Conservation (phyloP, 2,797 vertebrate genomes). For the Agapornis canus region DNA sequence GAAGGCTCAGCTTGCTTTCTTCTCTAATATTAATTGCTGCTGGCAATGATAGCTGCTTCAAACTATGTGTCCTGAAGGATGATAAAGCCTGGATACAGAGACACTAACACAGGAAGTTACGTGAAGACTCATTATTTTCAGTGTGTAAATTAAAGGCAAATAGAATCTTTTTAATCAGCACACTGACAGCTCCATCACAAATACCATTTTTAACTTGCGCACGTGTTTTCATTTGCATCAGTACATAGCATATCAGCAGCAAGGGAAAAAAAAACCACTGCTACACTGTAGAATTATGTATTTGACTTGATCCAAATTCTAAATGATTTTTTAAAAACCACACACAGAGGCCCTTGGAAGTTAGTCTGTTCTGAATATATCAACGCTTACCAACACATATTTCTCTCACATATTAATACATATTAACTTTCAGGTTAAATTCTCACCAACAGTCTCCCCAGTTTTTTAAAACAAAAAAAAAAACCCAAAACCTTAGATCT, state of each 20-base stretch:
- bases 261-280: not conserved
- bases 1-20: not conserved
- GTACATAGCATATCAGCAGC: not conserved
- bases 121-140: not conserved
- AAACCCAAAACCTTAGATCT: not conserved
- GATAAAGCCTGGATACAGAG: not conserved
- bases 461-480: not conserved
- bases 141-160: not conserved
- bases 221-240: accelerated
- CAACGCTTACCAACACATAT: not conserved
- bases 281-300: not conserved
- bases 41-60: not conserved
- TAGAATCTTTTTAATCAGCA: not conserved
- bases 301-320: not conserved
- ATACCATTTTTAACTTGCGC: not conserved
- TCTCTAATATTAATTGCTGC: not conserved
- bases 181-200: not conserved
- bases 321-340: not conserved
- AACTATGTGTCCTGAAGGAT: not conserved
- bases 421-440: not conserved
- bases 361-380: not conserved
- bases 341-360: not conserved
- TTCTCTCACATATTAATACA: not conserved
- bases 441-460: not conserved
- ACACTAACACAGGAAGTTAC: not conserved